These are phyloP conservation scores for Caenorhabditis drosophilae DNA, from an alignment of 2,888 invertebrate species.

Conservation along the genomic window DNA sequence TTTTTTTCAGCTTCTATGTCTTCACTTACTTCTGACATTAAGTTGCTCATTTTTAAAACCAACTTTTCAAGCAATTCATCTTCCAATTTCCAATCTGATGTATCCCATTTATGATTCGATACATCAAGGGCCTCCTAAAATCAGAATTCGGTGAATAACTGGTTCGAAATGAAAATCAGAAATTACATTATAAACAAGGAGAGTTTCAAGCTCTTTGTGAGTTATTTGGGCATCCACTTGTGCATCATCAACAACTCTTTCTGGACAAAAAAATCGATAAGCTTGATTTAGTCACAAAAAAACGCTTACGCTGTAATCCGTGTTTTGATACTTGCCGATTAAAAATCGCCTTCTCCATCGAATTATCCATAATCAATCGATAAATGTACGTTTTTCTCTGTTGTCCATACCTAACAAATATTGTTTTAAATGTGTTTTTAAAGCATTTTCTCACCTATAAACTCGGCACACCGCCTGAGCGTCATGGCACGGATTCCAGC, in stretches of 20 bases:
- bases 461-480: constrained; percentile 88
- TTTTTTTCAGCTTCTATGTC: not conserved
- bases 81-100: constrained; percentile 47
- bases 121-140: constrained; percentile 52
- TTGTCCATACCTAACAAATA: constrained; percentile 79
- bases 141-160: not conserved
- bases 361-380: constrained; percentile 93
- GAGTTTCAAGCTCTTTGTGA: constrained; percentile 75
- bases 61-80: constrained; percentile 51
- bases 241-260: constrained; percentile 95
- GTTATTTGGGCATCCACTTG: constrained; percentile 84
- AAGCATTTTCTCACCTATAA: constrained; percentile 23
- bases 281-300: not conserved
- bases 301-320: constrained; percentile 80
- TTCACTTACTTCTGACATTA: constrained; percentile 40
- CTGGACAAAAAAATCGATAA: too few relatives aligned
- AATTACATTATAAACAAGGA: constrained; percentile 72
- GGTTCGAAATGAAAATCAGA: not conserved
- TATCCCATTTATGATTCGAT: constrained; percentile 26
- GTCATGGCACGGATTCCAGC: constrained; percentile 96
- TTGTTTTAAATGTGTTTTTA: not conserved
- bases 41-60: constrained; percentile 24
- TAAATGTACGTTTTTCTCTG: constrained; percentile 92
- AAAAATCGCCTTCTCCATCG: constrained; percentile 95
- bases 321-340: constrained; percentile 97